Evolutionary conservation across 2,797 vertebrate species (phyloP), one percentile per base, ranked within the genome.

Genomic region (Babyrousa celebensis): DNA sequence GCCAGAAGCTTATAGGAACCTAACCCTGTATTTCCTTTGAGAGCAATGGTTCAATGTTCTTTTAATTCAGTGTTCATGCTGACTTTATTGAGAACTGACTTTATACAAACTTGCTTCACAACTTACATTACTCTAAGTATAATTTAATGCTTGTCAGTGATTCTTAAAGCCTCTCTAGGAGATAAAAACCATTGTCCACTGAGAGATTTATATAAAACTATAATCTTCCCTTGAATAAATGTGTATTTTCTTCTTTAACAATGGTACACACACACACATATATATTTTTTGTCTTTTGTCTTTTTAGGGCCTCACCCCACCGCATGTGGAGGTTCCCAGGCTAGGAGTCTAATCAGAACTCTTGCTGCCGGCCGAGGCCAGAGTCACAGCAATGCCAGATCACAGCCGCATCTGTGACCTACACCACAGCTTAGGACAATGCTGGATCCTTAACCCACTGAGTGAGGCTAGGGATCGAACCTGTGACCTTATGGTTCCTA

Each of bases 181-280:
- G 48, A 71, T 67, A 54, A 20, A 56, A 71, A 40, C 16, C 18
- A 93, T 2, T 56, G 20, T 27, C 1, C 15, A 77, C 5, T 27
- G 43, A 85, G 29, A 94, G 88, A 68, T 74, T 62, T 54, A 74
- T 58, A 23, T 43, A 79, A 95, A 95, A 72, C 75, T 54, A 25
- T 32, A 54, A 54, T 65, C 43, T 77, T 4, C 5, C 25, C 63
- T 91, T 91, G 27, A 93, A 56, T 52, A 78, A 80, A 56, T 54
- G 40, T 75, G 8, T 14, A 1, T 86, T 83, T 88, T 82, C 43
- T 17, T 75, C 11, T 56, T 10, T 25, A 82, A 25, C 5, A 58
- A 16, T 40, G 36, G 36, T 36, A 36, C 36, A 36, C 36, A 36
- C 36, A 36, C 36, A 36, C 36, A 36, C 36, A 36, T 4, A 36